Base-by-base conservation (phyloP, 2,888 invertebrate genomes). In the Morpho deidamia region DNA sequence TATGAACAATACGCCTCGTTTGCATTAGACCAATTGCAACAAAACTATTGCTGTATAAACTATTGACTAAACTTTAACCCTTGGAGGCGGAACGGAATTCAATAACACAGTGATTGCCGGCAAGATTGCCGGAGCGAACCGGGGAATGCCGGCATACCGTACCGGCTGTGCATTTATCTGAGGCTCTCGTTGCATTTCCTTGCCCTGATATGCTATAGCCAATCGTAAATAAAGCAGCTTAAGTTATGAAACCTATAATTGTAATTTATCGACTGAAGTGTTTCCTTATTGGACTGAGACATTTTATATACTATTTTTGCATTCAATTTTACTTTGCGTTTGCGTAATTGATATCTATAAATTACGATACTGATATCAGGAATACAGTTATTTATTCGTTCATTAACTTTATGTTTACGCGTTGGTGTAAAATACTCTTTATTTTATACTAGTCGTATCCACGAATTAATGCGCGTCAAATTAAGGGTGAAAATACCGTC, bases 51-150 rank as follows among this genome's bases (percentile, higher is more conserved):
- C 55, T 59, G 60, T 61, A 63, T 63, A 58, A 59, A 60, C 61
- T 58, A 51, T 58, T 23, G 43, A 53, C 59, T 61, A 61, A 61
- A 63, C 61, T 63, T 62, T 61, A 62, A 62, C 62, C 62, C 61
- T 54, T 38, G 61, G 57, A 57, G 59, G 59, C 62, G 61, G 61
- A 60, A 56, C 55, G 58, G 51, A 61, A 61, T 58, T 59, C 61
- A 58, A 59, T 58, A 59, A 60, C 56, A 55, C 53, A 57, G 44
- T 52, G 62, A 60, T 57, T 62, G 62, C 54, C 55, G 44, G 42
- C 42, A 45, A 58, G 58, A 58, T 58, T 50, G 55, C 57, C 44
- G 51, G 53, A 53, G 51, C 47, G 38, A 46, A 35, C 47, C 41
- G 41, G 45, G 23, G 41, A 47, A 43, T 46, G 50, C 47, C 40